A percentile compares a stretch with the other conserved stretches of the same genome.
Conservation (phyloP, 2,797 vertebrate genomes). For the Pseudocheirus occidentalis region DNA sequence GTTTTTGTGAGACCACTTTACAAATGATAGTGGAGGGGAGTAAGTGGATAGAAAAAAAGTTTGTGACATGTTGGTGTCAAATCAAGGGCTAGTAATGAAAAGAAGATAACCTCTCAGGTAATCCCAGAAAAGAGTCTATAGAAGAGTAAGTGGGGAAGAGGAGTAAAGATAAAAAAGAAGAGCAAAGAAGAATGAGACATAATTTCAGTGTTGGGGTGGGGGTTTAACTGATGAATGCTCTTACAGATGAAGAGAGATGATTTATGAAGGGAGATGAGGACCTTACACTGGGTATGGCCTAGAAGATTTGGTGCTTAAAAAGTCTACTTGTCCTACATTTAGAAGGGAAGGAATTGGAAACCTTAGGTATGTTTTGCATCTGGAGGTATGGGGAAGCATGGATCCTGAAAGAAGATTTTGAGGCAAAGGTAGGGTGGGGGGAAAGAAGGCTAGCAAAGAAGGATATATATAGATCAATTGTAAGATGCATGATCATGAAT, state of each 20-base stretch:
- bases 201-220: background rate
- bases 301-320: background rate
- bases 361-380: background rate
- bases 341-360: background rate
- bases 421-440: background rate
- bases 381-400: background rate
- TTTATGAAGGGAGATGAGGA: background rate
- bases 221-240: background rate
- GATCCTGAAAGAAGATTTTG: background rate
- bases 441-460: background rate
- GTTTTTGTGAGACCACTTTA: background rate
- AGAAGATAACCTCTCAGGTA: background rate
- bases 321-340: background rate
- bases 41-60: background rate
- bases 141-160: background rate
- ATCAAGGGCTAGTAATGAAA: background rate
- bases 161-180: background rate
- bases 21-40: background rate
- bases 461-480: background rate
- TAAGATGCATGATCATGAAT: background rate
- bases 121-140: background rate
- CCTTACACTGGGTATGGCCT: background rate
- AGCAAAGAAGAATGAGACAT: background rate
- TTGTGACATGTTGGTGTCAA: background rate
- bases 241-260: background rate